Conservation (phyloP, 1,140 invertebrate genomes). For the Meloidogyne chitwoodi region DNA sequence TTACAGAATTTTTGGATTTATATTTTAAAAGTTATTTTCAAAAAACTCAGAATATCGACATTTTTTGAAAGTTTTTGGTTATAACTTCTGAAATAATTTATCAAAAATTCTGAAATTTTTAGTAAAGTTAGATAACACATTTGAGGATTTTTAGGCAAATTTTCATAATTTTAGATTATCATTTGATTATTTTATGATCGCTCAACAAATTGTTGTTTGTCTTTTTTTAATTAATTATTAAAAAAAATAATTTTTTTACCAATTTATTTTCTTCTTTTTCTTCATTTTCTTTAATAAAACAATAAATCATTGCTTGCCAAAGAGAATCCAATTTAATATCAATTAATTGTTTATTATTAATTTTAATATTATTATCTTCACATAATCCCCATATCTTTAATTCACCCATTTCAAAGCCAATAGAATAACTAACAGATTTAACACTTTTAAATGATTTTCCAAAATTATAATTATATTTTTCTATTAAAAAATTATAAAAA, state of each 20-base stretch:
- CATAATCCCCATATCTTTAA: not conserved
- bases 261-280: not conserved
- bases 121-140: not conserved
- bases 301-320: slow-evolving; percentile 22
- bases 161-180: not conserved
- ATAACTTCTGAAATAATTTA: not conserved
- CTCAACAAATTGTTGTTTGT: not conserved
- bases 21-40: too few relatives aligned
- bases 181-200: not conserved
- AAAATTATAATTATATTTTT: slow-evolving; percentile 2
- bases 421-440: not conserved
- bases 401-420: not conserved
- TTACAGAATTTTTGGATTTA: too few relatives aligned
- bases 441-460: not conserved
- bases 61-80: too few relatives aligned
- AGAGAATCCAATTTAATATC: slow-evolving; percentile 6
- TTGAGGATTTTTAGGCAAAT: not conserved
- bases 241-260: not conserved
- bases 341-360: not conserved
- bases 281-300: not conserved
- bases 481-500: not conserved
- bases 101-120: not conserved
- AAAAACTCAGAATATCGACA: too few relatives aligned
- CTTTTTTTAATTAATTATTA: not conserved
- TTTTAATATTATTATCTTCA: not conserved